Evolutionary conservation across 1,140 invertebrate species (phyloP).

Genomic region (Conus ventricosus): DNA sequence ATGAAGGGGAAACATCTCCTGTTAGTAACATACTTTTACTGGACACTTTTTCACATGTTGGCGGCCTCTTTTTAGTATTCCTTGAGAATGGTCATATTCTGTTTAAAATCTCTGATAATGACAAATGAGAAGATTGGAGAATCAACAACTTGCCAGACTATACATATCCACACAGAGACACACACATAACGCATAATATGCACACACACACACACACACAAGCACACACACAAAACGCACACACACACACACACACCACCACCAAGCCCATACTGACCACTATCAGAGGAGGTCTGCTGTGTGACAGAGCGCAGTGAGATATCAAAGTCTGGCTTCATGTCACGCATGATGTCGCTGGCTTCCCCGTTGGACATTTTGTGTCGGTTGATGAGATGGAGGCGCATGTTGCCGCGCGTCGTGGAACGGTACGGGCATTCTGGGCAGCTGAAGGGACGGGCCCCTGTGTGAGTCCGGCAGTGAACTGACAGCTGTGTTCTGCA

Average conservation of each 20-base stretch:
- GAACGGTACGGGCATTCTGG: conserved; percentile 85
- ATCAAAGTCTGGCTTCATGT: conserved; percentile 25
- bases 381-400: conserved; percentile 59
- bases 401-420: conserved; percentile 65
- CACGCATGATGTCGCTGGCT: conserved; percentile 53
- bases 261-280: not conserved
- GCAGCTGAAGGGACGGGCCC: conserved; percentile 91
- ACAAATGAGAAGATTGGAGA: too few relatives aligned
- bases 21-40: too few relatives aligned
- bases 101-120: too few relatives aligned
- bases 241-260: not conserved
- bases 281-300: not conserved
- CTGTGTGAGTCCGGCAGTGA: conserved; percentile 97
- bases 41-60: too few relatives aligned
- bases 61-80: too few relatives aligned
- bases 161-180: too few relatives aligned
- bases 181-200: too few relatives aligned
- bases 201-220: not conserved
- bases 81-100: too few relatives aligned
- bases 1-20: too few relatives aligned
- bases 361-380: conserved; percentile 51
- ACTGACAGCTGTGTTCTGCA: conserved; percentile 95
- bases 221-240: not conserved
- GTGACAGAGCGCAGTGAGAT: conserved; percentile 1
- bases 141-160: too few relatives aligned